phyloP scores from a whole-genome alignment of 2,888 invertebrate species.

The Dastarcus helophoroides region DNA sequence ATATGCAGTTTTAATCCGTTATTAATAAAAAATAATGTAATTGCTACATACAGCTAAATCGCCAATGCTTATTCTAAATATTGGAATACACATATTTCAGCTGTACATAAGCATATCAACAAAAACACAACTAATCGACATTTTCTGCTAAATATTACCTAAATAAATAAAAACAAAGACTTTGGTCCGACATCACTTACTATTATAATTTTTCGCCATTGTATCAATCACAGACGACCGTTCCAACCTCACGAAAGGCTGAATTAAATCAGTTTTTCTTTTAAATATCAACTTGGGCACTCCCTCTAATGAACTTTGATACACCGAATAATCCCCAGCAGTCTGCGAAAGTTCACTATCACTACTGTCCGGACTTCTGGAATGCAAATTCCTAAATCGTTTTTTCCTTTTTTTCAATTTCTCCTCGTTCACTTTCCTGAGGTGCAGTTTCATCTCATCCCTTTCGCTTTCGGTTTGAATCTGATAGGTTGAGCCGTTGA shows the following conservation, averaged over 20 bases:
- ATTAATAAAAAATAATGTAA: no score
- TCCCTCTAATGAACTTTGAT: slow-evolving; percentile 18
- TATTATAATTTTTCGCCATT: slow-evolving; percentile 17
- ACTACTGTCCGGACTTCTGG: slow-evolving; percentile 13
- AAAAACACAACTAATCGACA: no score
- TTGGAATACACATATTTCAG: no score
- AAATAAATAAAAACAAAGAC: no score
- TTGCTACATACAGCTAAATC: no score
- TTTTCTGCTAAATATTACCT: slow-evolving; percentile 7
- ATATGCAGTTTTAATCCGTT: no score
- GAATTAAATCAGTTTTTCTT: slow-evolving; percentile 19
- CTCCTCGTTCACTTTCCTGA: slow-evolving; percentile 15
- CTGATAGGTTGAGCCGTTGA: neutral
- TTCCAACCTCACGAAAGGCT: slow-evolving; percentile 26
- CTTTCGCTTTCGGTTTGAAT: slow-evolving; percentile 10
- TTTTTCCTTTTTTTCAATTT: slow-evolving; percentile 18
- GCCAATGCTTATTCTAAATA: no score
- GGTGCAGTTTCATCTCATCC: slow-evolving; percentile 17
- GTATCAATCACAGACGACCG: slow-evolving; percentile 19
- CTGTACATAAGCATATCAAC: no score
- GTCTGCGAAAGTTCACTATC: slow-evolving; percentile 14
- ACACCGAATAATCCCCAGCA: slow-evolving; percentile 24
- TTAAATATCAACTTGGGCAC: slow-evolving; percentile 29
- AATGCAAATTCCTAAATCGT: slow-evolving; percentile 20
- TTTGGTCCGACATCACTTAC: slow-evolving; percentile 20